These are phyloP conservation scores for Zonotrichia leucophrys DNA, from an alignment of 2,113 vertebrate genomes.

Conservation along the genomic window DNA sequence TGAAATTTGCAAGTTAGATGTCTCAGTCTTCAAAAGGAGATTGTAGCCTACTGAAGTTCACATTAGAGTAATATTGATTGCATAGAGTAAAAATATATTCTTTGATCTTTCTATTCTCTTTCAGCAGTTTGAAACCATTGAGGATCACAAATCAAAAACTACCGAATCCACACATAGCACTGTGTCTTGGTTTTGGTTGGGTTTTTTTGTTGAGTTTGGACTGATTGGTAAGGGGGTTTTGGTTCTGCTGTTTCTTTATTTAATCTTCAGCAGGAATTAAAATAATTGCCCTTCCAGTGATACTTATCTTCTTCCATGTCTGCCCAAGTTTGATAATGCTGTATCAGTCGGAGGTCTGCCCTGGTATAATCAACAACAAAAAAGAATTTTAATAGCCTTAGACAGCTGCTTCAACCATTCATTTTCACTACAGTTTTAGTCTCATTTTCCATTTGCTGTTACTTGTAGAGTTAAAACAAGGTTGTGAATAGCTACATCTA, in stretches of 20 bases:
- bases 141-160: not conserved
- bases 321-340: not conserved
- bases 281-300: not conserved
- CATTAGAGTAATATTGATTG: not conserved
- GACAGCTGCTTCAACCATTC: not conserved
- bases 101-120: not conserved
- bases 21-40: constrained; percentile 21
- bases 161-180: not conserved
- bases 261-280: not conserved
- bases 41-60: not conserved
- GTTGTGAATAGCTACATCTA: rapidly evolving
- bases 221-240: not conserved
- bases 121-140: not conserved
- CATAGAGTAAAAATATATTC: not conserved
- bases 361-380: not conserved
- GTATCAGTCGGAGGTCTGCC: not conserved
- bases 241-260: not conserved
- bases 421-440: not conserved
- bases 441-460: not conserved
- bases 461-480: not conserved
- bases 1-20: constrained; percentile 36
- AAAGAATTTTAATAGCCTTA: not conserved
- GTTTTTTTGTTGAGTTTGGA: not conserved
- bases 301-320: not conserved
- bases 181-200: not conserved